phyloP scores from a whole-genome alignment of 2,113 vertebrate species.

The Paradisaea rubra region DNA sequence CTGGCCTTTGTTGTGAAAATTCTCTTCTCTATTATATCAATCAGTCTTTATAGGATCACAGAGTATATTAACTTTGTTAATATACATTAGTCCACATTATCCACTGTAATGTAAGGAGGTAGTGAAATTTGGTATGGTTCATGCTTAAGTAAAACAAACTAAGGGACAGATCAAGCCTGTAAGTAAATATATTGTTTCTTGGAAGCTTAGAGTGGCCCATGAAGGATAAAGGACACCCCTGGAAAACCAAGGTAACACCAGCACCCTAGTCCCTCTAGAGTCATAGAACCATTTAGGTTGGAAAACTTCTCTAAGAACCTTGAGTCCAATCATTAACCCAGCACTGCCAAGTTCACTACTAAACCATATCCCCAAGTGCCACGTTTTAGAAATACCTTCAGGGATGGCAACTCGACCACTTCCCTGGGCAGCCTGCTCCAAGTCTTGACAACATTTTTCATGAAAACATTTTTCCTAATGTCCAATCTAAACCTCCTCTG shows the following conservation, averaged over 20 bases:
- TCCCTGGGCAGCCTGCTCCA: not conserved
- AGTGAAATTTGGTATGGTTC: not conserved
- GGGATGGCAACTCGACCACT: not conserved
- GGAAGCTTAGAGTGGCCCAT: not conserved
- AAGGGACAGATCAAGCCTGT: not conserved
- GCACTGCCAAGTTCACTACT: not conserved
- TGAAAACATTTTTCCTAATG: not conserved
- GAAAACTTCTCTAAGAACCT: not conserved
- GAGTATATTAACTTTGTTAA: not conserved
- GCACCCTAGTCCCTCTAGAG: not conserved
- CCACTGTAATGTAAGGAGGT: not conserved
- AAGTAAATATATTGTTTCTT: not conserved
- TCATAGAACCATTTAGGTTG: not conserved
- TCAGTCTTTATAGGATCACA: not conserved
- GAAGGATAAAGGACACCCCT: not conserved
- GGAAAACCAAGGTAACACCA: not conserved
- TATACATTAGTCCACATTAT: not conserved
- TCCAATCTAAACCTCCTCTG: not conserved
- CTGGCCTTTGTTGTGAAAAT: not conserved
- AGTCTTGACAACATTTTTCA: not conserved
- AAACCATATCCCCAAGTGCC: not conserved
- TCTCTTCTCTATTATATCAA: not conserved
- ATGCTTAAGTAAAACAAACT: not conserved
- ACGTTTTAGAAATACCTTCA: not conserved
- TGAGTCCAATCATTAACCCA: not conserved